Conservation (phyloP, 2,888 invertebrate species). For the Eupsilia transversa region DNA sequence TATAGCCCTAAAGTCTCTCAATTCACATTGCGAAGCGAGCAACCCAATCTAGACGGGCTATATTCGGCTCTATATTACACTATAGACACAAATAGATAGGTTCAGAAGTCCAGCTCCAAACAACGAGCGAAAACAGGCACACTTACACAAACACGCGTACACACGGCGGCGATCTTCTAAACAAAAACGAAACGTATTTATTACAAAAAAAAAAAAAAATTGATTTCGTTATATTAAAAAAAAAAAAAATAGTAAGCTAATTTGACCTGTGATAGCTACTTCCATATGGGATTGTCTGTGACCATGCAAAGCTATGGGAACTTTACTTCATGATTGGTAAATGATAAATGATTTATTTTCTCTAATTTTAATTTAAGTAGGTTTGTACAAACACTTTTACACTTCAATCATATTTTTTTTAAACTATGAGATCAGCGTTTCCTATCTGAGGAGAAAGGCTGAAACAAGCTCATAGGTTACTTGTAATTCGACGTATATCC, state of each 20-base stretch:
- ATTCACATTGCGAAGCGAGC: slow-evolving; percentile 31
- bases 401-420: no score
- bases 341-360: no score
- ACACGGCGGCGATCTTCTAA: background rate
- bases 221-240: no score
- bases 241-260: no score
- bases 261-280: background rate
- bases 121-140: background rate
- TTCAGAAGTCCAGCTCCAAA: slow-evolving; percentile 8
- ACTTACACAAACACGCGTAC: background rate
- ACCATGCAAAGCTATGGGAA: background rate
- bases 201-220: no score
- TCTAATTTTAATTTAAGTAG: no score
- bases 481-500: no score
- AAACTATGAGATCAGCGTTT: no score
- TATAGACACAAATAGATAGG: background rate
- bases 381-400: no score
- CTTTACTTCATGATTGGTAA: background rate
- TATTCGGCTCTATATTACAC: slow-evolving; percentile 32
- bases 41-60: slow-evolving; percentile 27
- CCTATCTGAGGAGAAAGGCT: no score
- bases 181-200: no score
- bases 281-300: background rate
- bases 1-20: slow-evolving; percentile 36
- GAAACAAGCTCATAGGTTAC: no score